phyloP scores from a whole-genome alignment of 2,888 invertebrate species.

The Arenicola marina region DNA sequence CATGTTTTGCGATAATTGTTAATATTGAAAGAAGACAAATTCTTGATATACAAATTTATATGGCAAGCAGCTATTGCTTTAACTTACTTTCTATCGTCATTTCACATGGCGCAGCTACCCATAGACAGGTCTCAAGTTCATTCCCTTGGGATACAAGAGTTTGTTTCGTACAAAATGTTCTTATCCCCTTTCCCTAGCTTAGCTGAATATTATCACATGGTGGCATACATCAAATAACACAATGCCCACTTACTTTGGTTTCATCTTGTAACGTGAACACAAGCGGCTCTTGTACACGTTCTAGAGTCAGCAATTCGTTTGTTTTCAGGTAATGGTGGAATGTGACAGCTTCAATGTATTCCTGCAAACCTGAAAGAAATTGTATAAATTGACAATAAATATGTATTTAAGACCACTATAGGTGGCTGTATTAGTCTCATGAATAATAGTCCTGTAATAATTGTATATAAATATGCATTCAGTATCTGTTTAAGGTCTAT shows the following conservation, averaged over 20 bases:
- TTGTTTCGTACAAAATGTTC: too few species aligned
- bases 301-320: slow-evolving; percentile 69
- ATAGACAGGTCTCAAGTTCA: too few species aligned
- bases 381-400: neutral
- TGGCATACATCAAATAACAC: neutral
- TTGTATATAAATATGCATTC: too few species aligned
- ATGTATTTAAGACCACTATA: neutral
- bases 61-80: neutral
- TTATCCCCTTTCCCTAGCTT: too few species aligned
- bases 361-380: slow-evolving; percentile 67
- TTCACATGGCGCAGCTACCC: too few species aligned
- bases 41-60: too few species aligned
- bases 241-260: neutral
- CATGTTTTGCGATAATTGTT: too few species aligned
- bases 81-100: neutral
- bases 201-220: neutral
- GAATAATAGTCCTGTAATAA: too few species aligned
- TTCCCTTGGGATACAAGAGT: too few species aligned
- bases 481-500: too few species aligned
- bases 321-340: slow-evolving; percentile 74
- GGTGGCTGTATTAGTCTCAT: too few species aligned
- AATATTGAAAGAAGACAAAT: too few species aligned
- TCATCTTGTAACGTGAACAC: slow-evolving; percentile 7
- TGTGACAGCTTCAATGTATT: slow-evolving; percentile 84
- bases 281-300: slow-evolving; percentile 59